phyloP scores from a whole-genome alignment of 2,888 invertebrate genomes.

The Melanostoma scalare region DNA sequence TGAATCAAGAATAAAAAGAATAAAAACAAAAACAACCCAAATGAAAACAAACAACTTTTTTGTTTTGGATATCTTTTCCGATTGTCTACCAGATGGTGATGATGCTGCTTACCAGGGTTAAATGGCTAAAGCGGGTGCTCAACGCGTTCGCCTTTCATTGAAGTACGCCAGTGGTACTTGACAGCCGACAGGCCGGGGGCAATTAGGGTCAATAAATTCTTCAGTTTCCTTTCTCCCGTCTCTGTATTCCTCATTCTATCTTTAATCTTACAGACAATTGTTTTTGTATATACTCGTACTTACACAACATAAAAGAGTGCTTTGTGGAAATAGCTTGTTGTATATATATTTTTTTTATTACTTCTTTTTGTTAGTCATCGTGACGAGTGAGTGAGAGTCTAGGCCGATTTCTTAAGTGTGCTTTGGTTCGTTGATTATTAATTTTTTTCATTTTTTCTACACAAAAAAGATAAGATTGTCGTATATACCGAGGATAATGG shows the following conservation, averaged over 20 bases:
- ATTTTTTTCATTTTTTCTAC: background rate
- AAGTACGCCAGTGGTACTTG: conserved; percentile 53
- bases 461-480: background rate
- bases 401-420: background rate
- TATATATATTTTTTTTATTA: background rate
- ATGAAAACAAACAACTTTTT: conserved; percentile 6
- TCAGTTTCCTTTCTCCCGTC: conserved; percentile 13
- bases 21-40: background rate
- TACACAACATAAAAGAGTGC: conserved; percentile 33
- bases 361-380: background rate
- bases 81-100: conserved; percentile 28
- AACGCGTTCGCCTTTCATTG: conserved; percentile 43
- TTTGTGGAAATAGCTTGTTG: conserved; percentile 18
- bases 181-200: conserved; percentile 66
- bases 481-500: conserved; percentile 11
- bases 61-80: conserved; percentile 14
- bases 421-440: background rate
- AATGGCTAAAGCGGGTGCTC: conserved; percentile 48
- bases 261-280: background rate
- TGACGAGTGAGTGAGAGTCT: conserved; percentile 25
- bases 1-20: background rate
- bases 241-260: background rate
- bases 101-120: conserved; percentile 23
- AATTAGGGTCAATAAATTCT: conserved; percentile 73
- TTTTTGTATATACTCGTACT: background rate